phyloP scores from a whole-genome alignment of 2,797 vertebrate species.

The Sciurus carolinensis region DNA sequence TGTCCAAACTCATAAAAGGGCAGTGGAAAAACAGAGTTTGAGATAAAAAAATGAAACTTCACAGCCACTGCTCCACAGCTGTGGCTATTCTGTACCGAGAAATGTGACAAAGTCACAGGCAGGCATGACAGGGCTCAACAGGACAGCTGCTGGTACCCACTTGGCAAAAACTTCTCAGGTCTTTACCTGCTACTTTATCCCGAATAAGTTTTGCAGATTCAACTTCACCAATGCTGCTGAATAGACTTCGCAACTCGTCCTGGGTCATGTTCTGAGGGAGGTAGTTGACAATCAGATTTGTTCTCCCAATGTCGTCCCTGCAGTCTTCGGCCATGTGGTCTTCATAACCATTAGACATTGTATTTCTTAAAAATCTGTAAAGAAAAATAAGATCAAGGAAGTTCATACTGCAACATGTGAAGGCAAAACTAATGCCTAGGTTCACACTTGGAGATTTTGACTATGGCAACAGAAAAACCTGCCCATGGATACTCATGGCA shows the following conservation, averaged over 20 bases:
- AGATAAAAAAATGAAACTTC: neutral
- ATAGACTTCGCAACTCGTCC: slow-evolving; percentile 97
- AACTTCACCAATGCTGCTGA: slow-evolving; percentile 98
- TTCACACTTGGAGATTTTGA: slow-evolving; percentile 30
- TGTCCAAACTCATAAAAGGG: neutral
- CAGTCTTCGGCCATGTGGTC: slow-evolving; percentile 99
- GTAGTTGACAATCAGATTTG: slow-evolving; percentile 99
- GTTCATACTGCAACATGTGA: neutral
- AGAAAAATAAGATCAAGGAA: slow-evolving; percentile 64
- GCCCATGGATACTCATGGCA: neutral
- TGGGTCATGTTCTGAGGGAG: slow-evolving; percentile 99
- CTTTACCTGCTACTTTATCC: slow-evolving; percentile 98
- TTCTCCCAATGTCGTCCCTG: slow-evolving; percentile 96
- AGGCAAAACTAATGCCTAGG: neutral
- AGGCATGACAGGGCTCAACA: neutral
- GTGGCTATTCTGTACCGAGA: neutral
- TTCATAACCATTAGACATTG: slow-evolving; percentile 99
- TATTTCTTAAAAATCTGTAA: slow-evolving; percentile 86
- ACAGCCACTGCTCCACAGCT: neutral
- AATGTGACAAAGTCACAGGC: neutral
- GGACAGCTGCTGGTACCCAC: neutral
- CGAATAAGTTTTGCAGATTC: slow-evolving; percentile 98
- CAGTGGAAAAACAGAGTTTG: neutral
- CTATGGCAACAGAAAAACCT: neutral
- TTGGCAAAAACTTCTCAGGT: neutral